Base-by-base conservation (phyloP, 2,888 invertebrate species). In the Schizotus pectinicornis region DNA sequence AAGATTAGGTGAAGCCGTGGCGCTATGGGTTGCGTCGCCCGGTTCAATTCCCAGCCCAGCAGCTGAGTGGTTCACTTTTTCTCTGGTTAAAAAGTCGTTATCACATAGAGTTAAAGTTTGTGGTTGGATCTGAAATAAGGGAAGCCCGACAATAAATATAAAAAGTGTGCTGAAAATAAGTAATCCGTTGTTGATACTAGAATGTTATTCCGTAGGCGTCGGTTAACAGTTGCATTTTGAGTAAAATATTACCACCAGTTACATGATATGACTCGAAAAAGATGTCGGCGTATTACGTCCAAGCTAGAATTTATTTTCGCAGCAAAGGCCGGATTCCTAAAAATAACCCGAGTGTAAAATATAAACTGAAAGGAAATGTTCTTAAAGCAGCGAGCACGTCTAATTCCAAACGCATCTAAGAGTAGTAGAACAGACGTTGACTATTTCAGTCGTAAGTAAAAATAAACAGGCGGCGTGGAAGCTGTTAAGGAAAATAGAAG, bases 361-460 rank as follows among this genome's bases (percentile, higher is more conserved):
- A 45, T 57, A 55, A 59, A 65, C 64, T 58, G 68, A 73, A 74
- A 74, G 72, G 72, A 73, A 72, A 70, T 70, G 69, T 70, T 72
- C 69, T 70, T 69, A 67, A 68, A 65, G 63, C 61, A 56, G 61
- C 60, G 53, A 65, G 66, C 65, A 65, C 68, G 66, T 68, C 74
- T 74, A 74, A 76, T 75, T 76, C 75, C 76, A 74, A 75, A 76
- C 76, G 74, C 69, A 74, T 67, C 68, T 65, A 45, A 43, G 38
- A 63, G 65, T 69, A 69, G 68, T 74, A 70, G 71, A 73, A 70
- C 72, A 72, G 73, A 70, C 69, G 70, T 76, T 74, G 69, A 72
- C 76, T 76, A 76, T 76, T 75, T 76, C 73, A 70, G 75, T 74
- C 68, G 58, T 64, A 59, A 49, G 68, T 71, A 70, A 72, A 76